Percentiles rank a stretch among this genome's conserved stretches.
Conservation (phyloP, 2,797 vertebrate genomes). For the Sebastes vulpes region DNA sequence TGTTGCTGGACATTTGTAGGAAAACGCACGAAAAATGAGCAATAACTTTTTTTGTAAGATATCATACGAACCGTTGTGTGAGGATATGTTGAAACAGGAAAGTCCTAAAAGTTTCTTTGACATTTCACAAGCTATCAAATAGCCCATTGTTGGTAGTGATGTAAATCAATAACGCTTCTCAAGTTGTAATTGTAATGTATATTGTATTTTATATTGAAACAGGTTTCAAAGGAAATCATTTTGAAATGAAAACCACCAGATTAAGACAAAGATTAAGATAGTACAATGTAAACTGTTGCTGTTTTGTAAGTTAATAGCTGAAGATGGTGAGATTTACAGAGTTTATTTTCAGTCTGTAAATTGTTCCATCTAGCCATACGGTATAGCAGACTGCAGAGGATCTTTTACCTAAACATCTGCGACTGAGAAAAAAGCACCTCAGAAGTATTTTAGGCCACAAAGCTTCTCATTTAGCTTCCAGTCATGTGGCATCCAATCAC, state of each 20-base stretch:
- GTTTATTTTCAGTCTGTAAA: not conserved
- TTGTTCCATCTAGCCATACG: not conserved
- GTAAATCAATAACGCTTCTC: not conserved
- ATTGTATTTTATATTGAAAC: not conserved
- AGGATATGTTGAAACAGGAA: not conserved
- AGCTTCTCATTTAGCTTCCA: not conserved
- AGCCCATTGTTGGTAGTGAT: not conserved
- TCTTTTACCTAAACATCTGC: not conserved
- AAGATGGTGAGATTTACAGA: not conserved
- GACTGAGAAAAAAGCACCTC: slow-evolving; percentile 12
- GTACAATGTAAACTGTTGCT: not conserved
- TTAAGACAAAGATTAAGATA: not conserved
- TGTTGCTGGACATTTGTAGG: not conserved
- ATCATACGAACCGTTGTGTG: no score
- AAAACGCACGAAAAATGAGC: not conserved
- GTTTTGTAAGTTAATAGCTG: not conserved
- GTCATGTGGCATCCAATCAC: slow-evolving; percentile 8
- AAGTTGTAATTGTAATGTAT: not conserved
- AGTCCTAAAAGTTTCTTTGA: not conserved
- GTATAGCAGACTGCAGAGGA: not conserved
- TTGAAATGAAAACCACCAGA: not conserved
- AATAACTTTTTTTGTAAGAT: no score
- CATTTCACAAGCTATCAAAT: not conserved
- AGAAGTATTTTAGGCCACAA: not conserved
- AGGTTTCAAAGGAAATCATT: not conserved